phyloP scores from a whole-genome alignment of 2,797 vertebrate genomes.

The Acanthiza pusilla region DNA sequence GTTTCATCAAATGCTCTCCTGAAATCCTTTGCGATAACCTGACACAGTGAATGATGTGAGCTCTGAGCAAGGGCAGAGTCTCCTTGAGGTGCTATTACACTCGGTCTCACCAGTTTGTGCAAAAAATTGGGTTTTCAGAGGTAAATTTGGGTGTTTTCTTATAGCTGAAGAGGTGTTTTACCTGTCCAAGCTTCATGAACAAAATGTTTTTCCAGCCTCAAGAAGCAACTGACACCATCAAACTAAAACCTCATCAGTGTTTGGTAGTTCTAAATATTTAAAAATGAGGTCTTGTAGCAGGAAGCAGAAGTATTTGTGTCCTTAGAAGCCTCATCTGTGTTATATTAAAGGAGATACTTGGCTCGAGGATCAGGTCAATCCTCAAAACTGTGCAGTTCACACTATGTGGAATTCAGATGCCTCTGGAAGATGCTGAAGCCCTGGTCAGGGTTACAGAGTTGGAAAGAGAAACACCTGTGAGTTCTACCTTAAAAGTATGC shows the following conservation, averaged over 20 bases:
- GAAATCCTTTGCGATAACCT: background rate
- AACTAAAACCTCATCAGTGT: background rate
- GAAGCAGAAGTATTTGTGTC: background rate
- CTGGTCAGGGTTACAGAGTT: background rate
- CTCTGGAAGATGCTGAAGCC: background rate
- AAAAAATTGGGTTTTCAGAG: background rate
- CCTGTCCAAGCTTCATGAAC: background rate
- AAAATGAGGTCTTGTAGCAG: background rate
- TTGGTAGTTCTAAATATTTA: background rate
- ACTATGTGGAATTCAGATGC: background rate
- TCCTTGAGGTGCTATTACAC: slow-evolving; percentile 31
- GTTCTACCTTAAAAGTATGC: background rate
- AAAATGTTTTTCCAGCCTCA: background rate
- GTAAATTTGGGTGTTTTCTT: background rate
- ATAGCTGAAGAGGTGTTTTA: background rate
- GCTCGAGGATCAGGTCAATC: background rate
- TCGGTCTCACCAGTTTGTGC: background rate
- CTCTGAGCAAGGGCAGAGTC: background rate
- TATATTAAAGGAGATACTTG: background rate
- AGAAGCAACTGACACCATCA: background rate
- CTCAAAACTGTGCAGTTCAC: background rate
- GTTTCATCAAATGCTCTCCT: background rate
- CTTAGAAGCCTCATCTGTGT: background rate
- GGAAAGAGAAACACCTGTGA: background rate
- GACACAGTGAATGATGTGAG: background rate